Percentiles rank a stretch among this genome's conserved stretches.
These are phyloP conservation scores for Archips crataeganus DNA, from an alignment of 2,888 invertebrate species.

Conservation along the genomic window DNA sequence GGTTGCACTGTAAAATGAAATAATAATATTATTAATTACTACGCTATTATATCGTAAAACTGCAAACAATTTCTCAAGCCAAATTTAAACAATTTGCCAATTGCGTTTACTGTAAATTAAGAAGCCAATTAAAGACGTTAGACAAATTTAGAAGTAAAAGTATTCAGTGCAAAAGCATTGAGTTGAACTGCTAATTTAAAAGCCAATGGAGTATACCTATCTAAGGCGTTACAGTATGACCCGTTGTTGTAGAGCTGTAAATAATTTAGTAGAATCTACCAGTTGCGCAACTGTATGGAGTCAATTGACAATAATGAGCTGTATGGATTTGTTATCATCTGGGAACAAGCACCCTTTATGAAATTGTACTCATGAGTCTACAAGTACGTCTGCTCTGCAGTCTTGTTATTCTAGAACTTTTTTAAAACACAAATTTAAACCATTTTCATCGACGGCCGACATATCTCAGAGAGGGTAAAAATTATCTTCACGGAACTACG, in stretches of 20 bases:
- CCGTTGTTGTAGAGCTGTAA: constrained; percentile 22
- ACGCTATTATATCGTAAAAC: not conserved
- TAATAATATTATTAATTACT: not conserved
- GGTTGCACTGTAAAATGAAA: not conserved
- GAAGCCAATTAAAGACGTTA: not conserved
- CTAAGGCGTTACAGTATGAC: constrained; percentile 3
- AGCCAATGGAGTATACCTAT: not conserved
- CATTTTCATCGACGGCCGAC: not conserved
- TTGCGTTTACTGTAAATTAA: not conserved
- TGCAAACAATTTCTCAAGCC: not conserved
- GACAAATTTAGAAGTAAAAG: not conserved
- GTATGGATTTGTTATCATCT: constrained; percentile 53
- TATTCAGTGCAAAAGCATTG: not conserved
- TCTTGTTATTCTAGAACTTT: not conserved
- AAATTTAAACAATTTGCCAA: not conserved
- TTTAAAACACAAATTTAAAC: too few relatives aligned
- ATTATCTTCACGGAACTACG: too few relatives aligned
- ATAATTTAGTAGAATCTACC: constrained; percentile 42
- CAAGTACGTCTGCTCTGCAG: not conserved
- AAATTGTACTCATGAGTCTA: constrained; percentile 18
- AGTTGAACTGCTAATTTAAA: not conserved
- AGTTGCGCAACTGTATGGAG: constrained; percentile 42
- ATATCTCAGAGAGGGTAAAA: too few relatives aligned
- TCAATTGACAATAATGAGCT: constrained; percentile 51
- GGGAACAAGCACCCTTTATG: constrained; percentile 34